phyloP scores from a whole-genome alignment of 2,888 invertebrate species.

The Pseudeuparius sepicola region DNA sequence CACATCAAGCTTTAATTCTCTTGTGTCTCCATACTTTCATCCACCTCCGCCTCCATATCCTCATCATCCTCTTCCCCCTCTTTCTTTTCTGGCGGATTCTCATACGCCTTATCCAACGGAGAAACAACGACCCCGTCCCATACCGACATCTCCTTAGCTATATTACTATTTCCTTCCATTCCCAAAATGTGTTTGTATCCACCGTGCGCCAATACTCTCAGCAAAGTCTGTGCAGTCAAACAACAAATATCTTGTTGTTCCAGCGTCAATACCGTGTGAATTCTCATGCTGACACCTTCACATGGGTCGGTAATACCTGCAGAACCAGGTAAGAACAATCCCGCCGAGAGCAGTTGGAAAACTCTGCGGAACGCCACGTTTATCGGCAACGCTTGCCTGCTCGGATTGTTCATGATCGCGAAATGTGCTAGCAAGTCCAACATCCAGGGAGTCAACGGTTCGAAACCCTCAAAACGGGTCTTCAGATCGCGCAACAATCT shows the following conservation, averaged over 20 bases:
- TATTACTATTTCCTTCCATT: conserved; percentile 45
- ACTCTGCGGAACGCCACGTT: conserved; percentile 84
- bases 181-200: conserved; percentile 88
- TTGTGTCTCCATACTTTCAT: conserved; percentile 46
- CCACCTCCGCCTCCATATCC: conserved; percentile 54
- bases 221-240: conserved; percentile 84
- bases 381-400: conserved; percentile 82
- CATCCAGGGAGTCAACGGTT: conserved; percentile 93
- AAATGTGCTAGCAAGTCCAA: conserved; percentile 91
- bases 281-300: conserved; percentile 78
- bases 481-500: conserved; percentile 88
- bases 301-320: conserved; percentile 91
- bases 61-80: conserved; percentile 61
- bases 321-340: conserved; percentile 89
- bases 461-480: conserved; percentile 79
- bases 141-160: conserved; percentile 79
- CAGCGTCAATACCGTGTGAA: conserved; percentile 82
- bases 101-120: conserved; percentile 89
- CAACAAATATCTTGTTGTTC: conserved; percentile 92
- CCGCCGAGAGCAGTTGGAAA: conserved; percentile 84
- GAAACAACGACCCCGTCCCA: conserved; percentile 90
- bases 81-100: conserved; percentile 65
- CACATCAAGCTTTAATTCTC: conserved; percentile 30
- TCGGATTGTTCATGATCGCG: conserved; percentile 93
- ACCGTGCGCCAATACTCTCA: conserved; percentile 85